phyloP scores from a whole-genome alignment of 2,113 vertebrate species.

The Lethenteron reissneri region DNA sequence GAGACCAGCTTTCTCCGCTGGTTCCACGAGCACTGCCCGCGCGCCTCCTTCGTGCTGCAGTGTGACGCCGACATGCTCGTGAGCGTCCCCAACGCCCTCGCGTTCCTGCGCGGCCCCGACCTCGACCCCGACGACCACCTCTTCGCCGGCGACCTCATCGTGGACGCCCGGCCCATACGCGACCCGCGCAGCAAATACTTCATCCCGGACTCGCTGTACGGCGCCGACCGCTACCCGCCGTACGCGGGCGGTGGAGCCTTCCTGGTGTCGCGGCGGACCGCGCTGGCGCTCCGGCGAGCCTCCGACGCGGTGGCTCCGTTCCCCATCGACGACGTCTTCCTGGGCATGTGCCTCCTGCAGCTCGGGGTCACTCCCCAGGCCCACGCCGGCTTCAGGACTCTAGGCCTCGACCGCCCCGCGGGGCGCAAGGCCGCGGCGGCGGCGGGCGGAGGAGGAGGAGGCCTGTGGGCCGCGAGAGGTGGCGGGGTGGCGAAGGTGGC shows the following conservation, averaged over 20 bases:
- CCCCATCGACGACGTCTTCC: constrained; percentile 69
- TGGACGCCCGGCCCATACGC: constrained; percentile 57
- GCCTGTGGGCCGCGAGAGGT: too few species aligned
- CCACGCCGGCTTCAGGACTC: constrained; percentile 77
- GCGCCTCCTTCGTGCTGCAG: constrained; percentile 51
- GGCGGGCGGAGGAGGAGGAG: too few species aligned
- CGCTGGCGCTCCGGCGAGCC: constrained; percentile 32
- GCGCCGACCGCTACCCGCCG: constrained; percentile 52
- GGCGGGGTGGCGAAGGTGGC: too few species aligned
- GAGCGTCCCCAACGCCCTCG: constrained; percentile 47
- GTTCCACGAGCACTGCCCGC: constrained; percentile 55
- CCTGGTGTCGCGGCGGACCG: constrained; percentile 48
- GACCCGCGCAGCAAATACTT: constrained; percentile 81
- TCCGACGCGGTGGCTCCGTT: constrained; percentile 54
- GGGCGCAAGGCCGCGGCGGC: too few species aligned
- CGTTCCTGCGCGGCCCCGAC: constrained; percentile 20
- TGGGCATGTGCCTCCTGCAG: constrained; percentile 80
- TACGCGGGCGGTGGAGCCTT: constrained; percentile 84
- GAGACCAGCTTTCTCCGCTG: constrained; percentile 89
- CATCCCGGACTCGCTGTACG: constrained; percentile 45
- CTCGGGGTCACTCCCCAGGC: constrained; percentile 42
- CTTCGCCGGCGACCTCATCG: constrained; percentile 61
- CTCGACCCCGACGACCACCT: constrained; percentile 23
- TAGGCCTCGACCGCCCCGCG: constrained; percentile 43
- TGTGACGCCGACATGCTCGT: constrained; percentile 79